Evolutionary conservation across 2,113 vertebrate species (phyloP).

Genomic region (Labrus mixtus): DNA sequence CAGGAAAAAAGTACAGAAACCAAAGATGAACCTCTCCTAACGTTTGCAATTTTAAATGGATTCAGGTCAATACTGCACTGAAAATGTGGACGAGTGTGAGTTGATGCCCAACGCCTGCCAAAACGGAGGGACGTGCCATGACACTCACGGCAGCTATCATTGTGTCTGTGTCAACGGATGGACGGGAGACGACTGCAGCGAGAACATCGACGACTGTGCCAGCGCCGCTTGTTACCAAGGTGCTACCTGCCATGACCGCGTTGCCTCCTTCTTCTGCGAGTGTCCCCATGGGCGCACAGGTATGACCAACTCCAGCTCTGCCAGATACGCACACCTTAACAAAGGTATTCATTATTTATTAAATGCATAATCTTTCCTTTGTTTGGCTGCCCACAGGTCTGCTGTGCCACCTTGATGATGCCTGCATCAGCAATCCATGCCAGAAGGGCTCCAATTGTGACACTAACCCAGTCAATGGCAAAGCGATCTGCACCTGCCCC

Average conservation of each 20-base stretch:
- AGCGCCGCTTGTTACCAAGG: slow-evolving; percentile 92
- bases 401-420: slow-evolving; percentile 94
- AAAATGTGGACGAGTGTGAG: slow-evolving; percentile 96
- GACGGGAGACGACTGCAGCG: slow-evolving; percentile 95
- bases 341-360: too few species aligned
- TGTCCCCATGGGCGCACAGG: slow-evolving; percentile 95
- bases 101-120: slow-evolving; percentile 96
- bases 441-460: slow-evolving; percentile 97
- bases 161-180: slow-evolving; percentile 96
- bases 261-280: slow-evolving; percentile 98
- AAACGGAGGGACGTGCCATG: slow-evolving; percentile 95
- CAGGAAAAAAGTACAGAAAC: neutral
- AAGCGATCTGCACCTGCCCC: slow-evolving; percentile 97
- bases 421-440: slow-evolving; percentile 98
- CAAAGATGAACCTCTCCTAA: neutral
- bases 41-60: neutral
- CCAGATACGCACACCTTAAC: neutral
- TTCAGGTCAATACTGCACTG: slow-evolving; percentile 94
- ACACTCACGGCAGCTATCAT: slow-evolving; percentile 91
- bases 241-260: slow-evolving; percentile 94
- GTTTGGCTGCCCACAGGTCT: slow-evolving; percentile 83
- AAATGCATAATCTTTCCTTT: neutral
- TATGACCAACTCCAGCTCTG: slow-evolving; percentile 50
- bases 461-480: slow-evolving; percentile 97
- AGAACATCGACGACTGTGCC: slow-evolving; percentile 96